Evolutionary conservation across 2,888 invertebrate species (phyloP), one percentile per base, ranked within the genome.

Genomic region (Nephrotoma guestfalica): DNA sequence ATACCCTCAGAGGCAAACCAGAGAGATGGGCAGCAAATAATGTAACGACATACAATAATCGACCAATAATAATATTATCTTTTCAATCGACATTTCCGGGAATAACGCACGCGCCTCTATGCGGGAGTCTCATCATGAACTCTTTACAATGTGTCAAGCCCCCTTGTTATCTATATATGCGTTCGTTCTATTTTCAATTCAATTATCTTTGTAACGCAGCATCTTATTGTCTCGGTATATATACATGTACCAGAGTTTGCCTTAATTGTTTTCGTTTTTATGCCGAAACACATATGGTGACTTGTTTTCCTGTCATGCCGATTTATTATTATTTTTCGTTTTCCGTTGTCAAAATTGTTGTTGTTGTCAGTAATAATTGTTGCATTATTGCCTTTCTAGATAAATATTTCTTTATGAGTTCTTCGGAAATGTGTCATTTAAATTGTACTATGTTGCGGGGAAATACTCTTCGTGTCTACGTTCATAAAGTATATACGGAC

Each of bases 31-130:
- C 71, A 18, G 4, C 30, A 71, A 57, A 30, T 71, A 71, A 71
- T 71, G 71, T 30, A 71, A 30, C 71, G 71, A 71, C 30, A 30
- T 30, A 71, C 71, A 30, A 71, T 30, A 71, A 71, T 71, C 18
- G 30, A 11, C 30, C 71, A 71, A 71, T 71, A 51, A 51, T 71
- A 71, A 71, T 71, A 71, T 71, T 71, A 71, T 71, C 30, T 71
- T 30, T 18, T 15, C 7, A 30, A 18, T 30, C 18, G 30, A 18
- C 30, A 71, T 86, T 87, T 85, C 86, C 88, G 87, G 87, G 86
- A 45, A 86, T 86, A 86, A 87, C 86, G 88, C 89, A 89, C 88
- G 88, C 88, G 88, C 88, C 88, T 89, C 89, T 87, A 89, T 88
- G 88, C 88, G 89, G 89, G 89, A 88, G 88, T 88, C 88, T 87